Base-by-base conservation (phyloP, 2,113 vertebrate species). In the Eudyptes chrysolophus region DNA sequence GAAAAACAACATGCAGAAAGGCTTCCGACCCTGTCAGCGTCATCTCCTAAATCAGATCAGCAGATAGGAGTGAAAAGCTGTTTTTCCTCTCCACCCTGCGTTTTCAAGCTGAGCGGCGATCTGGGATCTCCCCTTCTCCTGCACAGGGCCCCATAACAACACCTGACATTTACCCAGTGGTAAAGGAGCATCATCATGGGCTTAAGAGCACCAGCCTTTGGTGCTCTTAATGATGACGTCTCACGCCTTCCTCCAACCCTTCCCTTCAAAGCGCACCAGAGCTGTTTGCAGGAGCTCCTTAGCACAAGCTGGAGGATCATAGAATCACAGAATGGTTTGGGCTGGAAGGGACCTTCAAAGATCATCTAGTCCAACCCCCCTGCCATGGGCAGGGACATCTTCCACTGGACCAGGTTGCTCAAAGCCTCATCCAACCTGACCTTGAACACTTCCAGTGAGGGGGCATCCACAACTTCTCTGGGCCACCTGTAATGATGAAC, bases 351-450 rank as follows among this genome's bases (percentile, higher is more conserved):
- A 86, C 12, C 19, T 34, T n/a, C 42, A 16, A 51, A 38, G 32
- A 22, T 2, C 34, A 52, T 11, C 8, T 7, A 21, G 18, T 29
- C 5, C 27, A 2, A 40, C 2, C 2, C 8, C 16, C 9, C 24
- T 38, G 25, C 9, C 30, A 8, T 1, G 0, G 18, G 10, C n/a
- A 80, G 38, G 36, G 18, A 51, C 22, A 44, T 2, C 17, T 65
- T 7, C 44, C 11, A n/a, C 68, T 2, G 3, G 2, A 2, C 4
- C 64, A 84, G 7, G 5, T 2, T 87, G 15, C 32, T 55, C 64
- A 2, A 54, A 81, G 54, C 11, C 32, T 9, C 0, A 0, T 61
- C 27, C 49, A 85, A 0, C 17, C 51, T 38, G 44, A 19, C 8
- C 20, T 7, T 32, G 48, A 7, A 48, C 40, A 4, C 16, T 40